Base-by-base conservation (phyloP, 2,797 vertebrate genomes). In the Podargus strigoides region DNA sequence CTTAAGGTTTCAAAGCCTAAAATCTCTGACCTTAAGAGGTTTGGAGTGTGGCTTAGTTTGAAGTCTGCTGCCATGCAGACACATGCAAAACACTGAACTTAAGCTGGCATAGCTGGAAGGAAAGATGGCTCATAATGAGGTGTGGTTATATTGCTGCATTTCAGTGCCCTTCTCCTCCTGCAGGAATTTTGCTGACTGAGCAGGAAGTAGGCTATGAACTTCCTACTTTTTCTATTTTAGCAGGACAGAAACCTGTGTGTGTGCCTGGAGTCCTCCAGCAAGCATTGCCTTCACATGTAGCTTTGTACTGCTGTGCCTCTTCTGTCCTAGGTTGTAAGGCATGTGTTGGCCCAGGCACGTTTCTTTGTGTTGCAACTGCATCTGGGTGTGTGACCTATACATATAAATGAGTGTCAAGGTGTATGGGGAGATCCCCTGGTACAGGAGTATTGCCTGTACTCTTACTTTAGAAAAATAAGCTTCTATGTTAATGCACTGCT, bases 1-100 rank as follows among this genome's bases (percentile, higher is more conserved):
- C 78, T 92, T 81, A 88, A 92, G 87, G 72, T 83, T 95, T 93
- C 77, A 85, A 89, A 94, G 73, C 47, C 82, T 91, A 88, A 94
- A 94, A 94, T 88, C 69, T 91, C 62, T 84, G 62, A 81, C 76
- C 84, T 84, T 50, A 83, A 93, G 90, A 85, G 82, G 47, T 73
- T 90, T 88, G 56, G 66, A 84, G 55, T 84, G 46, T 34, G 15
- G 59, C 32, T 92, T 75, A 47, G 55, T 62, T 85, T 59, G 85
- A 80, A 91, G 75, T 30, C 16, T 80, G 64, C 64, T 72, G 52
- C 72, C 10, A 1, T n/a, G 46, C 37, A 78, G 76, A 68, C 89
- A 84, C 85, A 85, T 95, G 92, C 66, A 66, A 76, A 84, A 76
- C 79, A 26, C 0, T 52, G 73, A 89, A 49, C n/a, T 94, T 72